Percentiles rank a stretch among this genome's conserved stretches.
These are phyloP conservation scores for Eremobia ochroleuca DNA, from an alignment of 2,888 invertebrate genomes.

Conservation along the genomic window DNA sequence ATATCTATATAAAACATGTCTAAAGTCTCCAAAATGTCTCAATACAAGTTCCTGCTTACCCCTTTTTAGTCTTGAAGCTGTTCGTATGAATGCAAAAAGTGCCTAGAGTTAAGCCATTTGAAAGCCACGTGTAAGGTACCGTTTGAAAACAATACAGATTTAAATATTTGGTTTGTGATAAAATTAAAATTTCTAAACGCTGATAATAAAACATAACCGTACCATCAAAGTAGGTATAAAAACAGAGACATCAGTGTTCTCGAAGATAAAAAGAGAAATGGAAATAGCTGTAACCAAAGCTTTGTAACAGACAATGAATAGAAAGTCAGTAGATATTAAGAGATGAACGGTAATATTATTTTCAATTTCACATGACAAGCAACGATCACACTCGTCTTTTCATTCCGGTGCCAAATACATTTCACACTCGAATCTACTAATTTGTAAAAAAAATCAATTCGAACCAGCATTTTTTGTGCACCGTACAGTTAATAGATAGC, in stretches of 20 bases:
- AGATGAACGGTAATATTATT: constrained; percentile 5
- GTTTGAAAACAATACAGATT: constrained; percentile 22
- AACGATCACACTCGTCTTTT: constrained; percentile 11
- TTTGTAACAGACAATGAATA: not conserved
- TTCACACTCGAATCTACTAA: constrained; percentile 26
- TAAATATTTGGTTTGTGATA: not conserved
- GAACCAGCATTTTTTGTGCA: constrained; percentile 55
- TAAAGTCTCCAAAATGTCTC: not conserved
- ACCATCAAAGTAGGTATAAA: not conserved
- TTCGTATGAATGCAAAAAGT: constrained; percentile 5
- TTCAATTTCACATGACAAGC: constrained; percentile 11
- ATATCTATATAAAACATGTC: not conserved
- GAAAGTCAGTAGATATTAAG: not conserved
- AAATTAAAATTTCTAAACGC: not conserved
- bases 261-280: not conserved
- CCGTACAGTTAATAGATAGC: constrained; percentile 80
- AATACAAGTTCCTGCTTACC: not conserved
- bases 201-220: not conserved
- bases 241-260: not conserved
- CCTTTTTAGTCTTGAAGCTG: not conserved
- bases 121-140: constrained; percentile 43
- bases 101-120: constrained; percentile 31
- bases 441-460: constrained; percentile 52
- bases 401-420: constrained; percentile 23
- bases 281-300: not conserved